Conservation (phyloP, 2,113 vertebrate species). For the Tetrao urogallus region DNA sequence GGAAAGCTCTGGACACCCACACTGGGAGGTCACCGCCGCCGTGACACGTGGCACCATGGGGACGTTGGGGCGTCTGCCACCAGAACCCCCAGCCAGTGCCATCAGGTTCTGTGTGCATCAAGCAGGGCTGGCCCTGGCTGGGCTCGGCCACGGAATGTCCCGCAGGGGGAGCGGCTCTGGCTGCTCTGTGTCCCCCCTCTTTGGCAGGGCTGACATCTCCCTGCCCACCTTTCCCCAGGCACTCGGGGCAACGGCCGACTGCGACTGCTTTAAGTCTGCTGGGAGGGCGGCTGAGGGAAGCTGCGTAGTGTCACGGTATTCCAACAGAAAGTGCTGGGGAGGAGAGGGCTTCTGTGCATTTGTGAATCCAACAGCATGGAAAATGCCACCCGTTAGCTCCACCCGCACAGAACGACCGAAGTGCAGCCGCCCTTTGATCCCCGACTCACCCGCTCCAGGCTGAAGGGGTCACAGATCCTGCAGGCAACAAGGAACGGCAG, state of each 20-base stretch:
- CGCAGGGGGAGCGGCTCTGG: not conserved
- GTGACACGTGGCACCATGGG: too few species aligned
- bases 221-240: too few species aligned
- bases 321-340: not conserved
- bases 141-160: not conserved
- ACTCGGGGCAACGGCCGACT: not conserved
- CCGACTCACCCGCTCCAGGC: not conserved
- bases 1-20: too few species aligned
- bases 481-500: too few species aligned
- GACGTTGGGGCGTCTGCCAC: too few species aligned
- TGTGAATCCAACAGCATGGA: not conserved
- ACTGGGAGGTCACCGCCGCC: too few species aligned
- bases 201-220: not conserved
- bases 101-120: too few species aligned
- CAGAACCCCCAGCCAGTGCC: too few species aligned
- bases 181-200: not conserved
- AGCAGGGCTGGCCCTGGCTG: too few species aligned
- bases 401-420: not conserved
- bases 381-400: not conserved
- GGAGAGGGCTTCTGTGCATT: not conserved
- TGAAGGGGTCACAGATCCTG: too few species aligned
- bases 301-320: not conserved
- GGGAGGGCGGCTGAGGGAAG: not conserved
- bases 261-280: not conserved
- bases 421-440: not conserved